Evolutionary conservation across 2,113 vertebrate species (phyloP).

Genomic region (Raja brachyura): DNA sequence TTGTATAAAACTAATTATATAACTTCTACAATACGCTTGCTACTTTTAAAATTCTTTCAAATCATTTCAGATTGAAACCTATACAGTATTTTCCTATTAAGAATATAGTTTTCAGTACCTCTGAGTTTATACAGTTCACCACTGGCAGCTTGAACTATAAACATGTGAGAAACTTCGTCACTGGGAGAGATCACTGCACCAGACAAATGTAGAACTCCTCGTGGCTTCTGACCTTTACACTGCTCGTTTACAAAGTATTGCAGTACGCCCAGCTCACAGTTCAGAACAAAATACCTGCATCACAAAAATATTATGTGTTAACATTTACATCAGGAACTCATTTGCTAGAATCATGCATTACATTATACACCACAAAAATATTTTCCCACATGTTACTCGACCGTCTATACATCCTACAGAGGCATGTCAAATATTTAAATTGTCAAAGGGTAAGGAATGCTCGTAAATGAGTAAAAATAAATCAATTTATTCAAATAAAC

Average conservation of each 20-base stretch:
- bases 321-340: neutral
- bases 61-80: neutral
- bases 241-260: slow-evolving; percentile 91
- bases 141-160: slow-evolving; percentile 76
- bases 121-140: slow-evolving; percentile 88
- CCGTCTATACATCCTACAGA: neutral
- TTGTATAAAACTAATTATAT: neutral
- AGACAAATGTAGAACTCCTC: slow-evolving; percentile 76
- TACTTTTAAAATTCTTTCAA: neutral
- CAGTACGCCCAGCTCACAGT: slow-evolving; percentile 78
- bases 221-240: slow-evolving; percentile 81
- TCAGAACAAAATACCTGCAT: slow-evolving; percentile 78
- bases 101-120: slow-evolving; percentile 58
- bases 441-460: neutral
- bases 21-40: neutral
- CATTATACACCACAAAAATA: neutral
- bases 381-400: neutral
- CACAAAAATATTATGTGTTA: slow-evolving; percentile 20
- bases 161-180: slow-evolving; percentile 86
- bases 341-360: neutral
- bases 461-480: neutral
- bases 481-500: neutral
- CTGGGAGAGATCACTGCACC: slow-evolving; percentile 79
- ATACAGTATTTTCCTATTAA: neutral
- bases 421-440: neutral